These are phyloP conservation scores for Hippocampus kuda DNA, from an alignment of 2,797 vertebrate genomes.

Conservation along the genomic window DNA sequence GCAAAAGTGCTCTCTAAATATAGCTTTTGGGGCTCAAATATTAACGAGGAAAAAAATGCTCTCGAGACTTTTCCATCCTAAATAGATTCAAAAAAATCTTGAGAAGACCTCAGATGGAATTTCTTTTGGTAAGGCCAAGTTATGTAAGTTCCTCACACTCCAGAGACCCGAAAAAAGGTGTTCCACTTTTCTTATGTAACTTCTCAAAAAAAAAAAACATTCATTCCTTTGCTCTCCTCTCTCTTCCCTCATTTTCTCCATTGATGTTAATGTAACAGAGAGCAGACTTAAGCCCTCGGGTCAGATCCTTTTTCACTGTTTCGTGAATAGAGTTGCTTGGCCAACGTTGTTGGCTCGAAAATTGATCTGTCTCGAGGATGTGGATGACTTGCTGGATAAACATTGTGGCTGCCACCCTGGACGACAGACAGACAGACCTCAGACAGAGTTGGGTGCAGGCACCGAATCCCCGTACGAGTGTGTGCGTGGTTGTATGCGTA, in stretches of 20 bases:
- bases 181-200: conserved; percentile 60
- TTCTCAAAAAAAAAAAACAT: conserved; percentile 24
- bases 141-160: conserved; percentile 53
- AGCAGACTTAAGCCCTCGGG: conserved; percentile 38
- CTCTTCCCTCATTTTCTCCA: conserved; percentile 29
- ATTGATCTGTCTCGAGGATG: conserved; percentile 48
- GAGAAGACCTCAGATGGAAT: conserved; percentile 54
- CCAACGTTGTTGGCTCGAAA: conserved; percentile 41
- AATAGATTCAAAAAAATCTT: conserved; percentile 47
- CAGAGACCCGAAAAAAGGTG: conserved; percentile 47
- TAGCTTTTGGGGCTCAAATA: conserved; percentile 36
- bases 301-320: conserved; percentile 52
- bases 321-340: conserved; percentile 33
- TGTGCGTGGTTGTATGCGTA: conserved; percentile 12
- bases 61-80: conserved; percentile 43
- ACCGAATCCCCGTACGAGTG: conserved; percentile 21
- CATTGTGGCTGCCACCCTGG: conserved; percentile 40
- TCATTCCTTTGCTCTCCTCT: conserved; percentile 22
- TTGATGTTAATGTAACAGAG: conserved; percentile 48
- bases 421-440: conserved; percentile 35
- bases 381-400: conserved; percentile 52
- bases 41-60: conserved; percentile 33
- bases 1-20: conserved; percentile 45
- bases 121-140: conserved; percentile 38
- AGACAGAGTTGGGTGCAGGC: conserved; percentile 32